Base-by-base conservation (phyloP, 2,113 vertebrate genomes). In the Cettia cetti region DNA sequence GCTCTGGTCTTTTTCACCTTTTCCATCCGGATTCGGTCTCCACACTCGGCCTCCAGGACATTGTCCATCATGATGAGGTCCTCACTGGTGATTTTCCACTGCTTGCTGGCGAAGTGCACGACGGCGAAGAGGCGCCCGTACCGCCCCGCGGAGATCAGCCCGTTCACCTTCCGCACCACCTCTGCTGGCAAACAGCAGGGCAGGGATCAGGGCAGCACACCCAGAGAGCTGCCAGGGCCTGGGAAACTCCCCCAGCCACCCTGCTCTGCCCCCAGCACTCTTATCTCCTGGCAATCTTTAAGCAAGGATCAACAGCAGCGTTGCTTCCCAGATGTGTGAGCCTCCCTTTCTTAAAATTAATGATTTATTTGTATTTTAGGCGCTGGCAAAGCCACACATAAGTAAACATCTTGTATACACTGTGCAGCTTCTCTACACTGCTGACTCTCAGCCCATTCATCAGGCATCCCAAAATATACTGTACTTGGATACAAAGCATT, bases 51-150 rank as follows among this genome's bases (percentile, higher is more conserved):
- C 27, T 98, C 98, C 37, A 99, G 91, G 2, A 96, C 90, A 2
- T 98, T 98, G 75, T 98, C 98, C 64, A 98, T 98, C 80, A 98
- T 95, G 84, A 99, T 98, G 83, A 99, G 94, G 95, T 99, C 99
- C 9, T 99, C 99, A 0, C 85, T 82, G 22, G 98, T 99, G 37
- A 99, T 96, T 70, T 99, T 99, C 98, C 98, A 99, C 96, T 99
- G 99, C 91, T 98, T 98, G 97, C 98, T 98, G 85, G 99, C 98
- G 0, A 99, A 99, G 89, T 99, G 98, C 28, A 99, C 97, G 6
- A 99, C 98, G 1, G 98, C 99, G 3, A 99, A 99, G 65, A 99
- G 98, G 31, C 99, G 96, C 30, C 99, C 98, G 0, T 97, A 97
- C 2, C 91, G 94, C 77, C 97, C 97, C 0, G 84, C 15, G 0